Evolutionary conservation across 2,888 invertebrate species (phyloP).

Genomic region (Tridacna crocea): DNA sequence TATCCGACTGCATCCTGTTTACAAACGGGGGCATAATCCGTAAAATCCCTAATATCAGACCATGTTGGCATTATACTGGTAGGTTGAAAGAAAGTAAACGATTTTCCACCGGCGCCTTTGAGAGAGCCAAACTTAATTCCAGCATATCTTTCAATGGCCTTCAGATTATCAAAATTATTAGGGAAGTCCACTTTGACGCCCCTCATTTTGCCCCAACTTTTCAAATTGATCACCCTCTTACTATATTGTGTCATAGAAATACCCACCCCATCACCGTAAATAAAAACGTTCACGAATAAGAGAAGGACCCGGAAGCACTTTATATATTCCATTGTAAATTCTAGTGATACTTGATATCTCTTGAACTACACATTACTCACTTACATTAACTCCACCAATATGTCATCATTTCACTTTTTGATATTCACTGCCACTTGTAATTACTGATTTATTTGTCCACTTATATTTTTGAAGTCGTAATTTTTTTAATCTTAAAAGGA

Average conservation of each 20-base stretch:
- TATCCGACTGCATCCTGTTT: constrained; percentile 35
- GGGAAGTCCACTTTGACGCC: constrained; percentile 58
- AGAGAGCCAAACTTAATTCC: constrained; percentile 48
- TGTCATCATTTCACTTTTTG: too few relatives aligned
- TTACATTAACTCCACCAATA: too few relatives aligned
- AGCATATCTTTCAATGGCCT: constrained; percentile 47
- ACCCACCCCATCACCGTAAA: not conserved
- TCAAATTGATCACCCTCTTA: constrained; percentile 22
- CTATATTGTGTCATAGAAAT: constrained; percentile 16
- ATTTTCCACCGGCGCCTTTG: constrained; percentile 35
- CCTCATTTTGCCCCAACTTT: constrained; percentile 32
- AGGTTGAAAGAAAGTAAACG: constrained; percentile 45
- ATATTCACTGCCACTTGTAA: too few relatives aligned
- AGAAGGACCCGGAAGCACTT: not conserved
- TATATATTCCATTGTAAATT: constrained; percentile 6
- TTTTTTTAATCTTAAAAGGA: too few relatives aligned
- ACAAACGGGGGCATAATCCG: constrained; percentile 43
- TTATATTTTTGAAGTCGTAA: too few relatives aligned
- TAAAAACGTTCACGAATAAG: not conserved
- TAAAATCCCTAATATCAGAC: constrained; percentile 46
- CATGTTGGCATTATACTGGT: constrained; percentile 41
- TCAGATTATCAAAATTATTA: constrained; percentile 30
- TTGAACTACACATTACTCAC: not conserved
- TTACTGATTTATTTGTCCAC: too few relatives aligned
- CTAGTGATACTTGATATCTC: not conserved